Conservation (phyloP, 2,888 invertebrate species). For the Oasisia sp. region DNA sequence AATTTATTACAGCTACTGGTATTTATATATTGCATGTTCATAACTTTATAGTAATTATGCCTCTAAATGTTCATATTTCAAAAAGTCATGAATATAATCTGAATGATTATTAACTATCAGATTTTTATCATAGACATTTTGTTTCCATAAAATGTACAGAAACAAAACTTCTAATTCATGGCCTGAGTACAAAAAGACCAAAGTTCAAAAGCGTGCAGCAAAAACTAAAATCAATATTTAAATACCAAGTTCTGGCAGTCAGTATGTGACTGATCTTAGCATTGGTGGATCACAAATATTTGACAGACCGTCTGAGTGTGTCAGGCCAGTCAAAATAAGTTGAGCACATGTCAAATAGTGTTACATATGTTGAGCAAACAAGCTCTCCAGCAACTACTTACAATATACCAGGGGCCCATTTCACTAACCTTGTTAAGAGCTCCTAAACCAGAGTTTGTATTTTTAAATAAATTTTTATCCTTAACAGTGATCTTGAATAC, state of each 20-base stretch:
- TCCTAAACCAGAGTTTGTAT: too few species aligned
- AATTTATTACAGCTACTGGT: too few species aligned
- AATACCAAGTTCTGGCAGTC: neutral
- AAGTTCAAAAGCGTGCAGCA: neutral
- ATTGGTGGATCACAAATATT: neutral
- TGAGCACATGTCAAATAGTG: conserved; percentile 10
- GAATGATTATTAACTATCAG: neutral
- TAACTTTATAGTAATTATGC: neutral
- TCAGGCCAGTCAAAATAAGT: neutral
- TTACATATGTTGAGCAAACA: neutral
- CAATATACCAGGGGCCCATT: too few species aligned
- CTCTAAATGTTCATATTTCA: neutral
- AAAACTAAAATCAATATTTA: neutral
- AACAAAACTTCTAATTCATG: neutral
- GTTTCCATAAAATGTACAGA: neutral
- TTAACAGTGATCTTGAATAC: too few species aligned
- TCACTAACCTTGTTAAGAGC: too few species aligned
- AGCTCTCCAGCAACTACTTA: neutral
- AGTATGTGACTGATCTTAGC: neutral
- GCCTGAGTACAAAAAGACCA: neutral
- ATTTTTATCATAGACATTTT: too few species aligned
- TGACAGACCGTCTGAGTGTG: neutral
- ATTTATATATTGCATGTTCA: too few species aligned
- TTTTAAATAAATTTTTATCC: too few species aligned
- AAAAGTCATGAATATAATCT: neutral